A percentile compares a stretch with the other conserved stretches of the same genome.
Evolutionary conservation across 2,113 vertebrate species (phyloP).

Genomic region (Zootoca vivipara): DNA sequence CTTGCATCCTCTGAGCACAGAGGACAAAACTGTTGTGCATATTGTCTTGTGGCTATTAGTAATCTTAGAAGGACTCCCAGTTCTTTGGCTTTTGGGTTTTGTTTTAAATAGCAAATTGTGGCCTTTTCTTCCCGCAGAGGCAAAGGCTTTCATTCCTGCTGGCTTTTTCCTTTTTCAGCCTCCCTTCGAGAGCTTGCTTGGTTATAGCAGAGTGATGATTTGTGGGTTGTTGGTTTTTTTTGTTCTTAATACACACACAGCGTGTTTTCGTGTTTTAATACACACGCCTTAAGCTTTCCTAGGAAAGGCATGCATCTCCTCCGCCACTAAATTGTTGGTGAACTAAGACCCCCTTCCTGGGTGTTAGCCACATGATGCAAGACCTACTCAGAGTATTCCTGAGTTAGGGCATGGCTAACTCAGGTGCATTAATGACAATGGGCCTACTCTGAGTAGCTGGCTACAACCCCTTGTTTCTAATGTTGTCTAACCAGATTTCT

Average conservation of each 20-base stretch:
- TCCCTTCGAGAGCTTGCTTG: background rate
- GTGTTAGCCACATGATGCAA: too few relatives aligned
- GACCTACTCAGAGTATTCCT: too few relatives aligned
- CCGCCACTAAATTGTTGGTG: background rate
- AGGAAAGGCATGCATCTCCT: background rate
- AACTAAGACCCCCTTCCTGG: background rate
- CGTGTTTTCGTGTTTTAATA: background rate
- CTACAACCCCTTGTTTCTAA: background rate
- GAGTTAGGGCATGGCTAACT: too few relatives aligned
- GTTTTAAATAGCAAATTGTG: background rate
- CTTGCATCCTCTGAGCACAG: background rate
- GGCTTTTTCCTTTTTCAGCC: background rate
- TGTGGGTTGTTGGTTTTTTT: background rate
- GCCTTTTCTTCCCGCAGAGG: too few relatives aligned
- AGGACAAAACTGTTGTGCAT: background rate
- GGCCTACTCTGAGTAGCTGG: too few relatives aligned
- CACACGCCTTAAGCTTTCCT: background rate
- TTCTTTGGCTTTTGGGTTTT: background rate
- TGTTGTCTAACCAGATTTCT: background rate
- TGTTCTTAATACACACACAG: background rate
- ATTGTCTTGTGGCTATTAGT: background rate
- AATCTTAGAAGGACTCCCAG: background rate
- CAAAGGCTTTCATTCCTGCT: background rate
- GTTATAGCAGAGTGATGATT: background rate
- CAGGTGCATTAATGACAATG: too few relatives aligned